A percentile compares a stretch with the other conserved stretches of the same genome.
Evolutionary conservation across 2,797 vertebrate species (phyloP).

Genomic region (Prunella strophiata): DNA sequence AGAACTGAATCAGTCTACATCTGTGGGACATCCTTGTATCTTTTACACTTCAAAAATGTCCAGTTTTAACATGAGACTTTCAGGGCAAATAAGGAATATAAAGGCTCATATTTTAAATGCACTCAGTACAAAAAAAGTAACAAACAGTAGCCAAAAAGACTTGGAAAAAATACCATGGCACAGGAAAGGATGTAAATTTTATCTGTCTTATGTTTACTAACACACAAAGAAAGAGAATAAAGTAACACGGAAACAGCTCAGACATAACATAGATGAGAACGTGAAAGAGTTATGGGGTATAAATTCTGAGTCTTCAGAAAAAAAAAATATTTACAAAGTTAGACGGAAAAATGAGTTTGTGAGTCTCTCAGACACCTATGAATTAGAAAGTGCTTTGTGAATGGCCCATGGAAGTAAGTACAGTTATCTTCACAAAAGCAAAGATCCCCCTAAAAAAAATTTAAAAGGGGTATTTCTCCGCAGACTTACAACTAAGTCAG

Average conservation of each 20-base stretch:
- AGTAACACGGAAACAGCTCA: neutral
- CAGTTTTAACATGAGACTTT: neutral
- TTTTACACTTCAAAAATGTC: neutral
- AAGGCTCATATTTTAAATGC: neutral
- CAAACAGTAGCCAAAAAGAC: neutral
- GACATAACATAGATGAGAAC: neutral
- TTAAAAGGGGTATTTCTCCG: neutral
- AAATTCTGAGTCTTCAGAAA: neutral
- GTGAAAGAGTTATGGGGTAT: neutral
- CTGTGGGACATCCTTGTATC: neutral
- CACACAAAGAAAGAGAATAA: neutral
- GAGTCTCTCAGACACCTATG: neutral
- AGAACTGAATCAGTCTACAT: neutral
- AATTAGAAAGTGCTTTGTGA: neutral
- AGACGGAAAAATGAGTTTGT: neutral
- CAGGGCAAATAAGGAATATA: neutral
- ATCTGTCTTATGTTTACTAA: neutral
- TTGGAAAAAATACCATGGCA: neutral
- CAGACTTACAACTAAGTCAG: neutral
- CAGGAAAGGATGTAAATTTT: neutral
- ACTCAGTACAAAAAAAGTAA: neutral
- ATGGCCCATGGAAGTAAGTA: neutral
- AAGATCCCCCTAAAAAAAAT: rapidly evolving
- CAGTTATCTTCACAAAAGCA: neutral
- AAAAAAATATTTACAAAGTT: neutral